phyloP scores from a whole-genome alignment of 2,113 vertebrate genomes.

The Illadopsis cleaveri region DNA sequence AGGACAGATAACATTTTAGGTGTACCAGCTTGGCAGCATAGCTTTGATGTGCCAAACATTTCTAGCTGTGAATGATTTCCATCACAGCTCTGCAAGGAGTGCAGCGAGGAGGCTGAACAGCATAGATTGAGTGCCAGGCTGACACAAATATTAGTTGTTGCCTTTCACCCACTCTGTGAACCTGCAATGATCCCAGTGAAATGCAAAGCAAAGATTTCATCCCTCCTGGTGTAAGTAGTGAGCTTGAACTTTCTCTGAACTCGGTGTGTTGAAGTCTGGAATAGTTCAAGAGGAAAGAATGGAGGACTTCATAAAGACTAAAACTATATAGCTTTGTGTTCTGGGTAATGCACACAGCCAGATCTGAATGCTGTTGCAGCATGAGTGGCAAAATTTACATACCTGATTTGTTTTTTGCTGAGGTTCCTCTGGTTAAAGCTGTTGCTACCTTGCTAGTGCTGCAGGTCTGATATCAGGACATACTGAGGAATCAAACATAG shows the following conservation, averaged over 20 bases:
- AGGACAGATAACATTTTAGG: background rate
- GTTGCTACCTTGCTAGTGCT: background rate
- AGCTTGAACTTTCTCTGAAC: constrained; percentile 59
- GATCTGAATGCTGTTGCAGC: background rate
- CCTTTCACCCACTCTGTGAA: background rate
- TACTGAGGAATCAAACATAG: background rate
- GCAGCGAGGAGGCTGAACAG: background rate
- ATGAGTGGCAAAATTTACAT: background rate
- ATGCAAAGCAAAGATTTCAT: constrained; percentile 7
- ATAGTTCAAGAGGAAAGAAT: constrained; percentile 41
- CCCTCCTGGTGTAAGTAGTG: background rate
- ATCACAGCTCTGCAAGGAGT: background rate
- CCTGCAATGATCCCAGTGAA: constrained; percentile 10
- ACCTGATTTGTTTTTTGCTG: background rate
- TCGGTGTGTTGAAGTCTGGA: background rate
- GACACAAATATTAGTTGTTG: background rate
- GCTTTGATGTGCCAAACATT: background rate
- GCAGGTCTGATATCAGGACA: background rate
- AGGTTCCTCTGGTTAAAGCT: background rate
- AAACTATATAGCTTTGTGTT: background rate
- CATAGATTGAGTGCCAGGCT: background rate
- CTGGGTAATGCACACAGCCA: background rate
- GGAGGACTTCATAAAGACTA: constrained; percentile 20
- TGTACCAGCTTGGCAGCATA: background rate
- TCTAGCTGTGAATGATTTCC: background rate